Percentiles rank a stretch among this genome's conserved stretches.
Evolutionary conservation across 2,888 invertebrate genomes (phyloP).

Genomic region (Lepidocyrtoides sp.): DNA sequence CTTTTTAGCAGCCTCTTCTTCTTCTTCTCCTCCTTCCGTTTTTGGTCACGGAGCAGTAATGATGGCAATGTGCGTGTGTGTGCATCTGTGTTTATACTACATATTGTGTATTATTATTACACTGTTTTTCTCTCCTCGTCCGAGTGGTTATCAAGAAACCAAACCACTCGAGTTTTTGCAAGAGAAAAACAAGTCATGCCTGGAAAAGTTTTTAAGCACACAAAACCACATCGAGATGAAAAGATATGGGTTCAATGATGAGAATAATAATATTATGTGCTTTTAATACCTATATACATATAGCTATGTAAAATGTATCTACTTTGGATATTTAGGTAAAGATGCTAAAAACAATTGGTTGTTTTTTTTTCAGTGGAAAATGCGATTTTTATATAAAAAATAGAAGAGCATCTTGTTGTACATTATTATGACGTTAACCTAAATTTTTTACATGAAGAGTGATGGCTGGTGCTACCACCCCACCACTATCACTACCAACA

Average conservation of each 20-base stretch:
- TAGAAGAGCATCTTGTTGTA: neutral
- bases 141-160: no score
- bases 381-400: neutral
- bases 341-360: neutral
- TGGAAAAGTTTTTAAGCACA: neutral
- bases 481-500: conserved; percentile 5
- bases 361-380: no score
- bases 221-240: neutral
- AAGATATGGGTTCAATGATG: neutral
- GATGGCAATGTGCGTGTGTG: conserved; percentile 66
- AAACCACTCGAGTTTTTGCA: conserved; percentile 54
- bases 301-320: no score
- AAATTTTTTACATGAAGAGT: neutral
- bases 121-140: no score
- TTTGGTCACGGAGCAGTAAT: conserved; percentile 71
- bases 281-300: no score
- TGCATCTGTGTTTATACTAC: neutral
- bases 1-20: neutral
- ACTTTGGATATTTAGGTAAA: no score
- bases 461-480: neutral
- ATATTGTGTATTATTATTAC: no score
- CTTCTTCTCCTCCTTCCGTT: conserved; percentile 61
- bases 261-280: no score
- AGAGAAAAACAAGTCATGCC: conserved; percentile 17
- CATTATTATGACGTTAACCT: neutral